Percentiles rank a stretch among this genome's conserved stretches.
These are phyloP conservation scores for Grapholita molesta DNA, from an alignment of 1,140 invertebrate species.

Conservation along the genomic window DNA sequence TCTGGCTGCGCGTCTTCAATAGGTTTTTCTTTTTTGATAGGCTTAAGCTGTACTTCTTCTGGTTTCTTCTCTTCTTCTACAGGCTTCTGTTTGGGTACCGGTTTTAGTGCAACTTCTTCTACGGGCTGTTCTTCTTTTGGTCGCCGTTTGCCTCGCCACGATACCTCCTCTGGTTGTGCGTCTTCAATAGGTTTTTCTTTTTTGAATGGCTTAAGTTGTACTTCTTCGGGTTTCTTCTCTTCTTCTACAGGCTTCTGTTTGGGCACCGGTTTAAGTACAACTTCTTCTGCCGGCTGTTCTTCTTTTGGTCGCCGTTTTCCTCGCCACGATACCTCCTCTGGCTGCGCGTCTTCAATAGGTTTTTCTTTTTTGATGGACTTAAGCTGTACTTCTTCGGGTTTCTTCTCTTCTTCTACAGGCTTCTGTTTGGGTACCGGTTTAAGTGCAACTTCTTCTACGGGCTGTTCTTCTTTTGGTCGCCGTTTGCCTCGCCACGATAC, in stretches of 20 bases:
- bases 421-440: conserved; percentile 59
- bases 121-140: conserved; percentile 1
- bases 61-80: conserved; percentile 43
- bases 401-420: not conserved
- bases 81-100: conserved; percentile 3
- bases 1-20: not conserved
- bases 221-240: conserved; percentile 48
- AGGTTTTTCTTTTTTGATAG: conserved; percentile 26
- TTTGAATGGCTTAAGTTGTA: conserved; percentile 49
- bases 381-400: conserved; percentile 21
- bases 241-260: not conserved
- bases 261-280: not conserved
- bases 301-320: conserved; percentile 46
- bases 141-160: not conserved
- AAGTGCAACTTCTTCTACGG: conserved; percentile 45
- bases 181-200: conserved; percentile 16
- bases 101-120: conserved; percentile 19
- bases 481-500: not conserved
- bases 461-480: not conserved
- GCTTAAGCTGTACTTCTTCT: conserved; percentile 57
- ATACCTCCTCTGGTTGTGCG: conserved; percentile 2
- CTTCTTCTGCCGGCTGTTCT: conserved; percentile 42
- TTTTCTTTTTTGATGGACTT: not conserved
- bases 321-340: not conserved
- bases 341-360: not conserved